Evolutionary conservation across 2,113 vertebrate genomes (phyloP).

Genomic region (Anolis sagrei): DNA sequence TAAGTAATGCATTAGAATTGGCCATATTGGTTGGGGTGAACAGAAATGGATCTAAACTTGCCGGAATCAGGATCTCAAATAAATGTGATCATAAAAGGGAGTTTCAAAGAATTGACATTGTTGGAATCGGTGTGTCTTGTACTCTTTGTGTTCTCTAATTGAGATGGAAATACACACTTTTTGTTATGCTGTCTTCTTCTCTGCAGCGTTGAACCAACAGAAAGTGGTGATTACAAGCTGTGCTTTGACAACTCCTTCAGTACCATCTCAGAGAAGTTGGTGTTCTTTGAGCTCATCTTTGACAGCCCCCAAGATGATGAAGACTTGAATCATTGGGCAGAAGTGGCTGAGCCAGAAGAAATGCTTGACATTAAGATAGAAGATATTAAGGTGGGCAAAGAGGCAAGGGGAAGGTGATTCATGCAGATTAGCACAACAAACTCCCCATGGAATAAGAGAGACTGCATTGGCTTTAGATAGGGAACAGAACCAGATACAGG

Average conservation of each 20-base stretch:
- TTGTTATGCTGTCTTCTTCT: not conserved
- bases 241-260: slow-evolving; percentile 95
- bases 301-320: slow-evolving; percentile 75
- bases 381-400: slow-evolving; percentile 82
- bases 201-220: slow-evolving; percentile 85
- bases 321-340: slow-evolving; percentile 81
- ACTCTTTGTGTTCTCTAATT: not conserved
- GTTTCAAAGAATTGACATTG: not conserved
- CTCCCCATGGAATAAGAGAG: not conserved
- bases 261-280: slow-evolving; percentile 89
- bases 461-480: not conserved
- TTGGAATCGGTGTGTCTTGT: not conserved
- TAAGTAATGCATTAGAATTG: no score
- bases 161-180: not conserved
- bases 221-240: slow-evolving; percentile 88
- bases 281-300: slow-evolving; percentile 92
- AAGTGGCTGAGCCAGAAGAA: slow-evolving; percentile 83
- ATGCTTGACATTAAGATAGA: slow-evolving; percentile 89
- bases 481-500: not conserved
- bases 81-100: not conserved
- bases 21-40: no score
- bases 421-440: not conserved
- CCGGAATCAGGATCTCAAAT: not conserved
- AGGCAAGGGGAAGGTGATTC: not conserved
- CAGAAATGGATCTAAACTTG: not conserved